Evolutionary conservation across 2,888 invertebrate species (phyloP).

Genomic region (Beris morrisii): DNA sequence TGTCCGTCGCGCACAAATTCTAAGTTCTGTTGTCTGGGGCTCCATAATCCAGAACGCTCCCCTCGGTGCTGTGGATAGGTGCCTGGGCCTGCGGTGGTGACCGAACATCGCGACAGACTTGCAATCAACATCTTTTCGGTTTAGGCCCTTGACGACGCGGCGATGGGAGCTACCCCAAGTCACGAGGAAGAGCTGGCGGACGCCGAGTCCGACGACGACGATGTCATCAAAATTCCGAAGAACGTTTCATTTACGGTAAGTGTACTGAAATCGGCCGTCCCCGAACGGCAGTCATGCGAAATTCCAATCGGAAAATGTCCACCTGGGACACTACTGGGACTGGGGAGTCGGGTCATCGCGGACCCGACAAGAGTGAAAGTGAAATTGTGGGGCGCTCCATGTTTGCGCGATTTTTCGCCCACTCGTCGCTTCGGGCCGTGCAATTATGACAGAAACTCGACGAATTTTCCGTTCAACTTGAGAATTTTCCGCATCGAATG

Average conservation of each 20-base stretch:
- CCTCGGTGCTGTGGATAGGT: slow-evolving; percentile 19
- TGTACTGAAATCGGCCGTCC: background rate
- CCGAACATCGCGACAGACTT: slow-evolving; percentile 11
- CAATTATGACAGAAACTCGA: background rate
- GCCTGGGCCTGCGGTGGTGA: slow-evolving; percentile 1
- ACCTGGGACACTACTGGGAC: no score
- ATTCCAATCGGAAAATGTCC: no score
- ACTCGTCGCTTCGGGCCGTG: background rate
- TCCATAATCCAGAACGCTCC: background rate
- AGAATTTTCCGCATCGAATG: background rate
- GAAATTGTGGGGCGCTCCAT: no score
- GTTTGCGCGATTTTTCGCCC: background rate
- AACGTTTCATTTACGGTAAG: slow-evolving; percentile 35
- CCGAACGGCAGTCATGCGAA: no score
- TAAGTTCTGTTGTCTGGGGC: slow-evolving; percentile 10
- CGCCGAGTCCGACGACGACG: slow-evolving; percentile 35
- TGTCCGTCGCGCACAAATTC: slow-evolving; percentile 8
- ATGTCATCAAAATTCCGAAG: slow-evolving; percentile 38
- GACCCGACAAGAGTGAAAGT: no score
- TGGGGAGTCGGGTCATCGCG: no score
- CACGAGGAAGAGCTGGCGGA: slow-evolving; percentile 36
- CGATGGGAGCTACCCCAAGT: slow-evolving; percentile 38
- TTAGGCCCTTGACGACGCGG: background rate
- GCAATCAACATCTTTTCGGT: background rate
- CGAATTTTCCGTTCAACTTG: background rate